Base-by-base conservation (phyloP, 2,888 invertebrate genomes). In the Pilophorus perplexus region DNA sequence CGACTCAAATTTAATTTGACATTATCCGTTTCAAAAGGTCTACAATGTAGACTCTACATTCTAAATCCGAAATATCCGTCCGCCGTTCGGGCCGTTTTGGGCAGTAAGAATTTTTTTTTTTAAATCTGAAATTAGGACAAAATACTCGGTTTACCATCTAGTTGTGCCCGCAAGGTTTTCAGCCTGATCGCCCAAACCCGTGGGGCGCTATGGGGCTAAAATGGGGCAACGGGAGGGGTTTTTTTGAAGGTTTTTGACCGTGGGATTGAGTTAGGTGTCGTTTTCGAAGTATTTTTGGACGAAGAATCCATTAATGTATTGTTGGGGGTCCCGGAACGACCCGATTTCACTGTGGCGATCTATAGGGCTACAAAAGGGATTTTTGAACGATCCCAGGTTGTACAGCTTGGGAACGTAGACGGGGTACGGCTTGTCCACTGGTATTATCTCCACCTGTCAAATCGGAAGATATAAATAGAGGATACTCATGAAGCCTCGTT, bases 331-430 rank as follows among this genome's bases (percentile, higher is more conserved):
- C 33, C 33, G 33, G 33, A 33, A 33, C 6, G 33, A 33, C 12
- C n/a, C n/a, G n/a, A n/a, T n/a, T n/a, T n/a, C n/a, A n/a, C n/a
- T n/a, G n/a, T n/a, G n/a, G n/a, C n/a, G n/a, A n/a, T n/a, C n/a
- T n/a, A n/a, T n/a, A n/a, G n/a, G n/a, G n/a, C n/a, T n/a, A n/a
- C n/a, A n/a, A n/a, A n/a, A n/a, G n/a, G n/a, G n/a, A n/a, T n/a
- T n/a, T n/a, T n/a, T n/a, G n/a, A n/a, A n/a, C n/a, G n/a, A n/a
- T n/a, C n/a, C n/a, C 0, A 87, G 83, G 85, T 89, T 89, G 75
- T 85, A 86, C 4, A 89, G 88, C 70, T 87, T 85, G 27, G 89
- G 87, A 27, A 90, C 85, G 72, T 87, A 85, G 4, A 89, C 86
- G 12, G 74, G 74, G 16, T 72, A 72, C 2, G 74, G 74, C 28